Percentiles rank a stretch among this genome's conserved stretches.
Evolutionary conservation across 37 sponge, comb jelly and placozoan species (phyloP).

Genomic region (Theonella swinhoei): DNA sequence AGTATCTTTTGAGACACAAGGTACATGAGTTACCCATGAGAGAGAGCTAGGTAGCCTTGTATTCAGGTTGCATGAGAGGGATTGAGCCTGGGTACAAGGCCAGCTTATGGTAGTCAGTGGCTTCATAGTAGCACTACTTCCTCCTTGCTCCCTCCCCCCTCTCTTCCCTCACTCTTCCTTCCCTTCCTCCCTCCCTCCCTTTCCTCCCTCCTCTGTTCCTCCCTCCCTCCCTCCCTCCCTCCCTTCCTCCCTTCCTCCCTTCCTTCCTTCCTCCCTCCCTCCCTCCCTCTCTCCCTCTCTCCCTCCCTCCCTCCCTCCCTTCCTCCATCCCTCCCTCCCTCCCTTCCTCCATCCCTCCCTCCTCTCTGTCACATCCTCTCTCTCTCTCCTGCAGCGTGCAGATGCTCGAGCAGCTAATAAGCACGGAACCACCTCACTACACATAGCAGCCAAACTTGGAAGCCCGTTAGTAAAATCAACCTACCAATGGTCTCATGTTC

Average conservation of each 20-base stretch:
- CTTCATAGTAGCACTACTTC: not conserved
- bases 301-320: not conserved
- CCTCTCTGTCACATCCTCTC: too few relatives aligned
- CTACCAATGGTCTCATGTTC: too few relatives aligned
- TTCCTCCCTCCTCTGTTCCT: too few relatives aligned
- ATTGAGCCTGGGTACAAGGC: too few relatives aligned
- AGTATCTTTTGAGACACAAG: slow-evolving; percentile 41
- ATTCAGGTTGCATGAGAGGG: not conserved
- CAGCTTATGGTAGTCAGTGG: too few relatives aligned
- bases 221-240: not conserved
- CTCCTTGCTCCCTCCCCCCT: too few relatives aligned
- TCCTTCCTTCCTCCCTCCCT: too few relatives aligned
- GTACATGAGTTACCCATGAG: not conserved
- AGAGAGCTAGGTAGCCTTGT: not conserved
- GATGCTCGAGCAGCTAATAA: slow-evolving; percentile 24
- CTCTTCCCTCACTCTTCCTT: too few relatives aligned
- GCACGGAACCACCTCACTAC: slow-evolving; percentile 49
- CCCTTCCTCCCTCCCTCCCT: too few relatives aligned
- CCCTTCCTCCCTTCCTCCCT: too few relatives aligned
- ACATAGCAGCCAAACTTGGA: slow-evolving; percentile 57
- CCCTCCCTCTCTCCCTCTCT: not conserved
- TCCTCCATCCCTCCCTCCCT: too few relatives aligned
- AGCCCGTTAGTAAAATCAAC: slow-evolving; percentile 34
- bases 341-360: too few relatives aligned
- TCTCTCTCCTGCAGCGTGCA: slow-evolving; percentile 24